Evolutionary conservation across 2,888 invertebrate species (phyloP).

Genomic region (Chydorus sphaericus): DNA sequence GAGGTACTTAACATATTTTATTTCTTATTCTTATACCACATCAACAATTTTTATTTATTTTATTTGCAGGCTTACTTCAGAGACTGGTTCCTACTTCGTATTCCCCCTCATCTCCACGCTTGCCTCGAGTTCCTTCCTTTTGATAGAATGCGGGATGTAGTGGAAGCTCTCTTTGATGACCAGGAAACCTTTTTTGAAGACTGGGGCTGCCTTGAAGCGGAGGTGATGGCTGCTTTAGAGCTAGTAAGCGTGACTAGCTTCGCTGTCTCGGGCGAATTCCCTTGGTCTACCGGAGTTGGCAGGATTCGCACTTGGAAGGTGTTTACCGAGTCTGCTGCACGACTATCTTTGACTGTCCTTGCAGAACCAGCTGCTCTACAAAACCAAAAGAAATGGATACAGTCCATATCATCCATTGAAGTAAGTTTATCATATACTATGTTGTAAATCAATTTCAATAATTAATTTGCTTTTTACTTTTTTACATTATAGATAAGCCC

Average conservation of each 20-base stretch:
- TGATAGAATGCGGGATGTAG: background rate
- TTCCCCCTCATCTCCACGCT: background rate
- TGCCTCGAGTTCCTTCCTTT: background rate
- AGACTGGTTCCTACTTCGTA: slow-evolving; percentile 5
- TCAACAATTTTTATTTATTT: background rate
- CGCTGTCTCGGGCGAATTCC: background rate
- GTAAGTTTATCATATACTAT: background rate
- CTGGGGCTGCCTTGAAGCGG: background rate
- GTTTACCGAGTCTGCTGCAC: slow-evolving; percentile 1
- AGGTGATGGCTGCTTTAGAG: slow-evolving; percentile 3
- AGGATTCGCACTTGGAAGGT: background rate
- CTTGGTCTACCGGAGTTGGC: background rate
- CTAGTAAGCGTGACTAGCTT: slow-evolving; percentile 2
- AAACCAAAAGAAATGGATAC: background rate
- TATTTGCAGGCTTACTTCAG: background rate
- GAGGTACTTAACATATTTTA: background rate
- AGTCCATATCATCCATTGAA: slow-evolving; percentile 5
- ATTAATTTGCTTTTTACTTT: too few species aligned
- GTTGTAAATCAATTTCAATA: background rate
- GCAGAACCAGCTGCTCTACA: background rate
- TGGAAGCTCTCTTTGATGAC: background rate
- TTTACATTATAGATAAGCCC: background rate
- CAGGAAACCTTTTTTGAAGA: background rate
- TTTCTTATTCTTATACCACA: background rate
- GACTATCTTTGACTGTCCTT: background rate